Evolutionary conservation across 2,113 vertebrate genomes (phyloP), one percentile per base, ranked within the genome.

Genomic region (Bambusicola thoracicus): DNA sequence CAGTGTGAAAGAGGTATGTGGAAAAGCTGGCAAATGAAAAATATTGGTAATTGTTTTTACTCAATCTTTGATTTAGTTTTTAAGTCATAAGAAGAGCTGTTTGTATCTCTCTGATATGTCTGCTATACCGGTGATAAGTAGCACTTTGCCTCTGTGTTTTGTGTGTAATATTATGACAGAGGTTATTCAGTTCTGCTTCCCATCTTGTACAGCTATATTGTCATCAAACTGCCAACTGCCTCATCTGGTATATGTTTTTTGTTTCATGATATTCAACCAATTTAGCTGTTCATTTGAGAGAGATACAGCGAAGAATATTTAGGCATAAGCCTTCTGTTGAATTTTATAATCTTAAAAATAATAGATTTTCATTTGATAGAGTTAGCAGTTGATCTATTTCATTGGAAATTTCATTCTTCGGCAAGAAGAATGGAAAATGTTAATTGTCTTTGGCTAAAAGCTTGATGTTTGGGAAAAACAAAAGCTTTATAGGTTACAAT

Each of bases 1-100:
- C 99, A 99, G 98, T 99, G 99, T 81, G 99, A 99, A 97, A 98
- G 99, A 99, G 99, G 99, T 99, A 98, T n/a, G 94, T 93, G n/a
- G 46, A 78, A 94, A 51, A 78, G 51, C 36, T 81, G 75, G 36
- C 43, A 88, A 91, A 81, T 93, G 38, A 78, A 85, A 92, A 70
- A 22, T 68, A 69, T 22, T 14, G 13, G 43, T 55, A 90, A 46
- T 14, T 85, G 48, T 2, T 85, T 90, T 91, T 73, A 67, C 13
- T 66, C 38, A 85, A 76, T 72, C n/a, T 74, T 86, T 44, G 70
- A n/a, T 53, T 65, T 40, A 22, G 25, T 86, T 87, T 85, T 44
- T 68, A 90, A 77, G 73, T 84, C 24, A 68, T 69, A 25, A 78
- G 66, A 68, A 81, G 34, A 89, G 6, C 48, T 68, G 16, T 56